Evolutionary conservation across 35 echinoderm and acorn worm genomes (phyloP), one percentile per base, ranked within the genome.

Genomic region (Strongylocentrotus purpuratus): DNA sequence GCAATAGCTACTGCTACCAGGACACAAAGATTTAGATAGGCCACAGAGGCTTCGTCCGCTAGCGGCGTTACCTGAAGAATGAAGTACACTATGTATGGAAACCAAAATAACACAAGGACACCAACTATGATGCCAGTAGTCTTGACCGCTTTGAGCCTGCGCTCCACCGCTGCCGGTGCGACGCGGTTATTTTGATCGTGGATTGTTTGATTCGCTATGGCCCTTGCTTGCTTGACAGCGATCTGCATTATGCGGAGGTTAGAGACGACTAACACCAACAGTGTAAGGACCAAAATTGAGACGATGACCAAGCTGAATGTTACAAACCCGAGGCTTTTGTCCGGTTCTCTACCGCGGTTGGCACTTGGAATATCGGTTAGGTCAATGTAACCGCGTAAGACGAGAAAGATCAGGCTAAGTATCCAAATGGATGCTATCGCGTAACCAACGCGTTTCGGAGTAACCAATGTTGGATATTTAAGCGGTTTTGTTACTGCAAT

Each of bases 61-160:
- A 28, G 4, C 65, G 65, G 22, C 20, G 65, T 78, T n/a, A 78
- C 65, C 1, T 8, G 65, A 28, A 78, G 65, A 78, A 4, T 78
- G 22, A 78, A 78, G 28, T 2, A 28, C 7, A 78, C 7, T 22
- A 78, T 22, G n/a, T 78, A 78, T n/a, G 65, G 22, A 78, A 6
- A 28, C 65, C 65, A 78, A 28, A 78, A 7, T 22, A 78, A 78
- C 5, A 78, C 65, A n/a, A 78, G 65, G 25, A 78, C 65, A 31
- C 22, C 65, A 22, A 78, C 65, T 31, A 78, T 78, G 65, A 78
- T 78, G 22, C 65, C 65, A 3, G 65, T 78, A 28, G 65, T 78
- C 65, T 78, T 78, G 22, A n/a, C 65, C 65, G 65, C 65, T 78
- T 78, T 78, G 65, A 78, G 65, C 65, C 65, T 78, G 65, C 65